Evolutionary conservation across 2,113 vertebrate species (phyloP).

Genomic region (Poecilia latipinna): DNA sequence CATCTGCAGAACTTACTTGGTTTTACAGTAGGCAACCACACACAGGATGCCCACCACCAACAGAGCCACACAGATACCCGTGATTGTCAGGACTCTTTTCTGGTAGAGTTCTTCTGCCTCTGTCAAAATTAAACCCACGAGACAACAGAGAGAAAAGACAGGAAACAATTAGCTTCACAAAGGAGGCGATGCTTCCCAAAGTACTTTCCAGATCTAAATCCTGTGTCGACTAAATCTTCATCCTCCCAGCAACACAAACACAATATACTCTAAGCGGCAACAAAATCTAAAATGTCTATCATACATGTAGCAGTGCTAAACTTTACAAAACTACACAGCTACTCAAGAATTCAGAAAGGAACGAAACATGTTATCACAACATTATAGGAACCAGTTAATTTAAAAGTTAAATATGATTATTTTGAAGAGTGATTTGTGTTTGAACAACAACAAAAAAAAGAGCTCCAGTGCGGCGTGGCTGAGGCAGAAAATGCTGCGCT

Average conservation of each 20-base stretch:
- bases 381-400: constrained; percentile 16
- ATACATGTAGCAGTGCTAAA: not conserved
- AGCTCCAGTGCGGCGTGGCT: constrained; percentile 29
- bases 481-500: constrained; percentile 7
- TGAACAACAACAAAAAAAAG: constrained; percentile 60
- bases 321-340: constrained; percentile 28
- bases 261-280: not conserved
- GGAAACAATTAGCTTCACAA: constrained; percentile 33
- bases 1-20: constrained; percentile 89
- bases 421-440: constrained; percentile 30
- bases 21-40: constrained; percentile 99
- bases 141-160: constrained; percentile 44
- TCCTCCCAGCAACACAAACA: constrained; percentile 23
- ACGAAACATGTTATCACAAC: not conserved
- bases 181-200: constrained; percentile 18
- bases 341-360: constrained; percentile 35
- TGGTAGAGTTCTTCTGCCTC: constrained; percentile 99
- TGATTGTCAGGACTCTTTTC: constrained; percentile 98
- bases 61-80: constrained; percentile 96
- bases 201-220: constrained; percentile 33
- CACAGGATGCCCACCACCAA: constrained; percentile 98
- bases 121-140: constrained; percentile 78
- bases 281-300: not conserved
- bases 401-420: constrained; percentile 3
- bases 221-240: constrained; percentile 52